phyloP scores from a whole-genome alignment of 2,113 vertebrate genomes.

The Bagarius yarrelli region DNA sequence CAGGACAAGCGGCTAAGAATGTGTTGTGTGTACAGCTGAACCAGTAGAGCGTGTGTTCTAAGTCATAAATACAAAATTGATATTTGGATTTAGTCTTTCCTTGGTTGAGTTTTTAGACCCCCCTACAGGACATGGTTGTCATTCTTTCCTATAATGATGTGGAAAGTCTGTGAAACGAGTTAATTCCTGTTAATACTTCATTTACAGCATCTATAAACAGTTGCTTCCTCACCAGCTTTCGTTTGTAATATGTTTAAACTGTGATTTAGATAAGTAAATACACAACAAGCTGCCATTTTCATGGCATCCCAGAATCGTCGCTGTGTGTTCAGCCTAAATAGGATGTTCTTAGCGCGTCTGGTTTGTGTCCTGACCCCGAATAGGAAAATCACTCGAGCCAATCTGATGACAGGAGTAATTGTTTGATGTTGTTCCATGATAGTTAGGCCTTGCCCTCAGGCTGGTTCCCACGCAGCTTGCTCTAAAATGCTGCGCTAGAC shows the following conservation, averaged over 20 bases:
- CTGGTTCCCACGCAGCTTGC: neutral
- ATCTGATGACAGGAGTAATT: conserved; percentile 13
- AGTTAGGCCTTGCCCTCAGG: neutral
- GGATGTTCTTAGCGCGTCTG: neutral
- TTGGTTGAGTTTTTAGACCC: neutral
- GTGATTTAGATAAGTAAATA: too few relatives aligned
- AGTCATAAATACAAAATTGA: too few relatives aligned
- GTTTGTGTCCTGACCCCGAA: neutral
- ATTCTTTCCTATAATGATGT: neutral
- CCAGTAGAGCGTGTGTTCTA: too few relatives aligned
- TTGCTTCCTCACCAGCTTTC: neutral
- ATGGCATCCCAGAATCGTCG: neutral
- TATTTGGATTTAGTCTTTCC: neutral
- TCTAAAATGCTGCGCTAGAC: neutral
- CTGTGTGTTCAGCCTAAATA: neutral
- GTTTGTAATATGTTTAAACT: neutral
- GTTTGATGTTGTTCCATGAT: conserved; percentile 10
- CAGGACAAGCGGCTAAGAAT: too few relatives aligned
- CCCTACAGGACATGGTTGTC: neutral
- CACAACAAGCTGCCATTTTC: neutral
- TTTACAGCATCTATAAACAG: neutral
- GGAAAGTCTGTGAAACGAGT: neutral
- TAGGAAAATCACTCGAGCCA: neutral
- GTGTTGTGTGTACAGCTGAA: too few relatives aligned
- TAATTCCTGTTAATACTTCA: neutral